A percentile compares a stretch with the other conserved stretches of the same genome.
These are phyloP conservation scores for Zaprionus davidi DNA, from an alignment of 1,140 invertebrate species.

Conservation along the genomic window DNA sequence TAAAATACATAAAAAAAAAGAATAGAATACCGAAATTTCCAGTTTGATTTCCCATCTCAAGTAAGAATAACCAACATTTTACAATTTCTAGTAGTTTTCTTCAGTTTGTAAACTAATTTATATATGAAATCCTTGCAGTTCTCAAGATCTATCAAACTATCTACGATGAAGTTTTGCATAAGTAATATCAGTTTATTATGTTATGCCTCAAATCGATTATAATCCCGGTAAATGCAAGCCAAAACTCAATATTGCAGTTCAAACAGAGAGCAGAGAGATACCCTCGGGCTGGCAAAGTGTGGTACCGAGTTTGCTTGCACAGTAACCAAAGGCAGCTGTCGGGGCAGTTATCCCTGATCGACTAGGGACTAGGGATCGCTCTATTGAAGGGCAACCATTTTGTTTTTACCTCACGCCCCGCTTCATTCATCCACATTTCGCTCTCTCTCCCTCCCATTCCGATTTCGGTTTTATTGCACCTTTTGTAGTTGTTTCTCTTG, in stretches of 20 bases:
- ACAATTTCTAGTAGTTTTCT: background rate
- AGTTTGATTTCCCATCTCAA: background rate
- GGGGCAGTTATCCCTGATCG: constrained; percentile 4
- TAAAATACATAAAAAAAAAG: background rate
- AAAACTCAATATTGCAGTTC: constrained; percentile 4
- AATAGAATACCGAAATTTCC: background rate
- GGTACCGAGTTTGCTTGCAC: constrained; percentile 14
- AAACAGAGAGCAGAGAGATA: background rate
- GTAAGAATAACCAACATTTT: no score
- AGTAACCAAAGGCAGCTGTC: constrained; percentile 26
- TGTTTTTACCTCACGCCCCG: constrained; percentile 68
- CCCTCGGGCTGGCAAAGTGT: constrained; percentile 16
- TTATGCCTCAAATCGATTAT: constrained; percentile 8
- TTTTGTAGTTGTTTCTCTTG: constrained; percentile 64
- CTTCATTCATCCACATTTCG: constrained; percentile 56
- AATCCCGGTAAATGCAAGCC: constrained; percentile 5
- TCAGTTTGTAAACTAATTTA: background rate
- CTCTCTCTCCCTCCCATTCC: background rate
- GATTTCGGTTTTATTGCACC: constrained; percentile 75
- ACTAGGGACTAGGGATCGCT: background rate
- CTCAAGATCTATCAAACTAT: background rate
- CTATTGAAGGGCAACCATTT: constrained; percentile 61
- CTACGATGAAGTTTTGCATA: background rate
- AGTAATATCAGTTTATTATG: constrained; percentile 1
- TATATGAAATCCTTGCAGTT: background rate